Percentiles rank a stretch among this genome's conserved stretches.
Conservation (phyloP, 2,888 invertebrate genomes). For the Cerceris ruficornis region DNA sequence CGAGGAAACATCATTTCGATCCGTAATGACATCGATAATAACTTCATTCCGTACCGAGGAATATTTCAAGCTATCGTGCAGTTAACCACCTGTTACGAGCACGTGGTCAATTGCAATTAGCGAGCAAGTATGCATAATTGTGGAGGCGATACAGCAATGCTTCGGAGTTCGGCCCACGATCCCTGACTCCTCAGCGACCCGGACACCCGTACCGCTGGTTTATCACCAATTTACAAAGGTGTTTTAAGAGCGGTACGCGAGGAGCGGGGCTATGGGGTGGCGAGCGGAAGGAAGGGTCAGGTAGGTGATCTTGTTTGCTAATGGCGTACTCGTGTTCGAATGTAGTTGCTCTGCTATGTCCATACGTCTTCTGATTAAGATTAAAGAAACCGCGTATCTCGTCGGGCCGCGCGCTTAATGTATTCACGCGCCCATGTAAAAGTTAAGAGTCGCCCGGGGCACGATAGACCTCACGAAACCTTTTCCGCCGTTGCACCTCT, state of each 20-base stretch:
- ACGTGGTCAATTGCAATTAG: conserved; percentile 8
- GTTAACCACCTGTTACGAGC: conserved; percentile 2
- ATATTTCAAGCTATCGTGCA: not conserved
- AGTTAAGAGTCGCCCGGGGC: conserved; percentile 67
- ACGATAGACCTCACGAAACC: conserved; percentile 69
- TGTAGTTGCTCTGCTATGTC: conserved; percentile 76
- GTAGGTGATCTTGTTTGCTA: conserved; percentile 80
- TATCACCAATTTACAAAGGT: conserved; percentile 76
- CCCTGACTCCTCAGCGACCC: conserved; percentile 51
- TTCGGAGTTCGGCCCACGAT: conserved; percentile 15
- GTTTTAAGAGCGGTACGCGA: conserved; percentile 61
- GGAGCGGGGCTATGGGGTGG: conserved; percentile 24
- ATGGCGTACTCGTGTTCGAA: conserved; percentile 80
- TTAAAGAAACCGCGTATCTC: conserved; percentile 79
- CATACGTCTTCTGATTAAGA: conserved; percentile 80
- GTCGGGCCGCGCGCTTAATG: conserved; percentile 68
- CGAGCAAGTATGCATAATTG: conserved; percentile 32
- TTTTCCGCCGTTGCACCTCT: conserved; percentile 29
- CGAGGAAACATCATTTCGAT: no score
- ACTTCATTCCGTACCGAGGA: not conserved
- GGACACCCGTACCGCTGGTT: conserved; percentile 62
- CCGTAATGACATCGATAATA: not conserved
- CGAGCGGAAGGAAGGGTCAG: conserved; percentile 64
- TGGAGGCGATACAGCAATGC: conserved; percentile 21
- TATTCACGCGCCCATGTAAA: conserved; percentile 71